These are phyloP conservation scores for Caenorhabditis parvicauda DNA, from an alignment of 2,888 invertebrate species.

Conservation along the genomic window DNA sequence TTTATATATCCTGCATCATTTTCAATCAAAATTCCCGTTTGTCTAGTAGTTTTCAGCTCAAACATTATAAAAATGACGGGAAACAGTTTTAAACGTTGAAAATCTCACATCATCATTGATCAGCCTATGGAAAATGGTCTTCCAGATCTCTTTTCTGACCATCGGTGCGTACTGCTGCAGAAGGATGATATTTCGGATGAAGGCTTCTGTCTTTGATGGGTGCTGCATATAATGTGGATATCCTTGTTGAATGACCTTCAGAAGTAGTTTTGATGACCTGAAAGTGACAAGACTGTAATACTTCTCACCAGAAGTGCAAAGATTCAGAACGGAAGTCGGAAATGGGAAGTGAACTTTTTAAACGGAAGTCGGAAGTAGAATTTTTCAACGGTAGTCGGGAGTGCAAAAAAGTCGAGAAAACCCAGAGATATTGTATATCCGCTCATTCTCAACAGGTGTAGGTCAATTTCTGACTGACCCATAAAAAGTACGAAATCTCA, in stretches of 20 bases:
- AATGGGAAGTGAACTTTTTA: too few species aligned
- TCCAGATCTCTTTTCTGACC: constrained; percentile 39
- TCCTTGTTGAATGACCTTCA: constrained; percentile 10
- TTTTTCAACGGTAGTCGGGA: too few species aligned
- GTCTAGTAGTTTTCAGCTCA: too few species aligned
- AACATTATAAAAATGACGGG: too few species aligned
- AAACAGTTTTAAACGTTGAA: too few species aligned
- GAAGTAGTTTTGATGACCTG: constrained; percentile 27
- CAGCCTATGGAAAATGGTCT: constrained; percentile 30
- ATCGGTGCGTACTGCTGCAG: constrained; percentile 32
- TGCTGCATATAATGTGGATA: constrained; percentile 27
- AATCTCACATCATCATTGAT: constrained; percentile 38
- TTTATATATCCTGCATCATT: too few species aligned
- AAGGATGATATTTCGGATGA: constrained; percentile 28
- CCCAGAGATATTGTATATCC: too few species aligned
- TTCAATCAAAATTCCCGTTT: too few species aligned
- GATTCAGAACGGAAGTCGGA: not conserved
- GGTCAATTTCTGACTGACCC: too few species aligned
- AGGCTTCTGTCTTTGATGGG: constrained; percentile 9
- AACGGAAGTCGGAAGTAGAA: too few species aligned
- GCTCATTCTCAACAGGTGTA: too few species aligned
- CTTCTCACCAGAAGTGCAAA: not conserved
- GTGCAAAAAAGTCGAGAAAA: too few species aligned
- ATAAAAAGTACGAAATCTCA: constrained; percentile 18
- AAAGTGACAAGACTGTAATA: not conserved